These are phyloP conservation scores for Bagarius yarrelli DNA, from an alignment of 2,113 vertebrate species.

Conservation along the genomic window DNA sequence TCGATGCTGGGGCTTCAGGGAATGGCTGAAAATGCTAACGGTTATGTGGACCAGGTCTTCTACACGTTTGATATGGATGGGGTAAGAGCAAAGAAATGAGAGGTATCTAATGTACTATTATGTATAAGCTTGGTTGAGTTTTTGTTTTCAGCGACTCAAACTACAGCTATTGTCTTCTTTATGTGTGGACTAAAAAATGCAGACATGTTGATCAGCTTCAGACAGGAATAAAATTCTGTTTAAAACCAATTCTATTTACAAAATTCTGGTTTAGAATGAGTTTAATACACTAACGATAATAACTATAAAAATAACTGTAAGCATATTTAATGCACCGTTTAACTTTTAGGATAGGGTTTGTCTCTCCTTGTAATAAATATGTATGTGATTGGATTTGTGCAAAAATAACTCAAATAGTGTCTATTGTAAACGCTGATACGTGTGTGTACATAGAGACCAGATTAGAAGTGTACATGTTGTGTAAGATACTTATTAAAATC, in stretches of 20 bases:
- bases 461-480: background rate
- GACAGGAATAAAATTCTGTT: no score
- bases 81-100: slow-evolving; percentile 67
- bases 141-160: background rate
- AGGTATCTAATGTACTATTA: background rate
- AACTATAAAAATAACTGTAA: no score
- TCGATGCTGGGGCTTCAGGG: slow-evolving; percentile 75
- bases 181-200: no score
- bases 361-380: background rate
- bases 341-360: background rate
- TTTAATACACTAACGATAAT: no score
- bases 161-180: no score
- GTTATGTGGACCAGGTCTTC: slow-evolving; percentile 80
- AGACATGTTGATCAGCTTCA: no score
- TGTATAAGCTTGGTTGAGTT: background rate
- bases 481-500: no score
- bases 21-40: slow-evolving; percentile 76
- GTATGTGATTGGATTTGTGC: background rate
- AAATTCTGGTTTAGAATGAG: no score
- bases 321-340: background rate
- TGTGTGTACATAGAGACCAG: background rate
- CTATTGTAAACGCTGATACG: background rate
- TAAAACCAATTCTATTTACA: no score
- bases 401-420: background rate
- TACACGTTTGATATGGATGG: slow-evolving; percentile 82